Percentiles rank a stretch among this genome's conserved stretches.
phyloP scores from a whole-genome alignment of 2,888 invertebrate species.

The Mesoligia furuncula region DNA sequence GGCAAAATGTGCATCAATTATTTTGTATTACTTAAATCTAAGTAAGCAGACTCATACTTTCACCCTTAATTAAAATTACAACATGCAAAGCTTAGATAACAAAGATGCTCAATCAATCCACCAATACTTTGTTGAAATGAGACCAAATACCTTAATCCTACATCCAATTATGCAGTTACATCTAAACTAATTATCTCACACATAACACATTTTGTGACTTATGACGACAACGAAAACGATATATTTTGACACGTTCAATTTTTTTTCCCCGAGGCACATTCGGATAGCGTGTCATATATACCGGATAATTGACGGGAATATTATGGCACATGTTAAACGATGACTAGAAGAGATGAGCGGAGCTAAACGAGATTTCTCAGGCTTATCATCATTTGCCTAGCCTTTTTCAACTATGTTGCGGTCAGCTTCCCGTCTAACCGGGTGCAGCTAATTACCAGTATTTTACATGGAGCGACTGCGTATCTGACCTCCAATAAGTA shows the following conservation, averaged over 20 bases:
- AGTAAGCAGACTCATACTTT: neutral
- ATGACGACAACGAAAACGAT: neutral
- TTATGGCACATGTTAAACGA: conserved; percentile 43
- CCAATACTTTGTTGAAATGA: neutral
- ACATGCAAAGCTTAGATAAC: conserved; percentile 9
- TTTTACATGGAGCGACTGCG: no score
- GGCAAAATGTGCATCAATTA: neutral
- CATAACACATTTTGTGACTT: neutral
- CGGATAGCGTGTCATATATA: conserved; percentile 37
- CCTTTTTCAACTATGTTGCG: no score
- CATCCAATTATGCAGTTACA: conserved; percentile 10
- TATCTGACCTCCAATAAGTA: no score
- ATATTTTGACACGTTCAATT: conserved; percentile 25
- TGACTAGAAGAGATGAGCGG: conserved; percentile 6
- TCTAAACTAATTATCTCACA: conserved; percentile 9
- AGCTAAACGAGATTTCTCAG: neutral
- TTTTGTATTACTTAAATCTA: neutral
- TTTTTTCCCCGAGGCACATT: conserved; percentile 25
- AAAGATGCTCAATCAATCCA: neutral
- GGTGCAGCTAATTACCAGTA: no score
- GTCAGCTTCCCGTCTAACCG: no score
- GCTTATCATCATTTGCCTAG: no score
- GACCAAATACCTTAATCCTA: neutral
- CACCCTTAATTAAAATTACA: conserved; percentile 1
- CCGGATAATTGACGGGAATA: conserved; percentile 56